Evolutionary conservation across 2,888 invertebrate genomes (phyloP).

Genomic region (Onchidella celtica): DNA sequence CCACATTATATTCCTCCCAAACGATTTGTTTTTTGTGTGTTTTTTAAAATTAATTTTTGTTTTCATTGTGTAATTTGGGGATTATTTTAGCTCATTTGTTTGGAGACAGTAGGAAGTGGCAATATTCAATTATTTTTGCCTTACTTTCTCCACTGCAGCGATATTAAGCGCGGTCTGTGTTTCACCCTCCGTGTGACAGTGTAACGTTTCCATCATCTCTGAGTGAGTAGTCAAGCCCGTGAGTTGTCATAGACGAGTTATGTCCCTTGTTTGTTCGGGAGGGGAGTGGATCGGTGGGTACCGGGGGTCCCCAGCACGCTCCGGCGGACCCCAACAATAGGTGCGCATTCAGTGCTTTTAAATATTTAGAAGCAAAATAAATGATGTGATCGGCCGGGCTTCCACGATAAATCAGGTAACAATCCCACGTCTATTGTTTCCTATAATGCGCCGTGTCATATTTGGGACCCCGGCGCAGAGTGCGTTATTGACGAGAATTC

Average conservation of each 20-base stretch:
- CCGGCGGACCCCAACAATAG: slow-evolving; percentile 1
- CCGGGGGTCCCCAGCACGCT: slow-evolving; percentile 9
- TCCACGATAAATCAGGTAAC: neutral
- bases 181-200: neutral
- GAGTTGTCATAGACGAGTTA: neutral
- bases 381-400: slow-evolving; percentile 5
- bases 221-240: neutral
- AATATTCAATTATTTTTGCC: too few species aligned
- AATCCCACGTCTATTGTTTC: neutral
- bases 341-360: neutral
- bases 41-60: neutral
- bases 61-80: neutral
- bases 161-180: neutral
- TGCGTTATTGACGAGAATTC: neutral
- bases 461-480: neutral
- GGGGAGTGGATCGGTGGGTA: neutral
- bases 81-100: too few species aligned
- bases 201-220: neutral
- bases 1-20: neutral
- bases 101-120: too few species aligned
- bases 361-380: neutral
- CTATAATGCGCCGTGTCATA: neutral
- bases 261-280: neutral
- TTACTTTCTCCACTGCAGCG: too few species aligned
- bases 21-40: neutral